Conservation (phyloP, 1,140 invertebrate species). For the Papilio machaon region DNA sequence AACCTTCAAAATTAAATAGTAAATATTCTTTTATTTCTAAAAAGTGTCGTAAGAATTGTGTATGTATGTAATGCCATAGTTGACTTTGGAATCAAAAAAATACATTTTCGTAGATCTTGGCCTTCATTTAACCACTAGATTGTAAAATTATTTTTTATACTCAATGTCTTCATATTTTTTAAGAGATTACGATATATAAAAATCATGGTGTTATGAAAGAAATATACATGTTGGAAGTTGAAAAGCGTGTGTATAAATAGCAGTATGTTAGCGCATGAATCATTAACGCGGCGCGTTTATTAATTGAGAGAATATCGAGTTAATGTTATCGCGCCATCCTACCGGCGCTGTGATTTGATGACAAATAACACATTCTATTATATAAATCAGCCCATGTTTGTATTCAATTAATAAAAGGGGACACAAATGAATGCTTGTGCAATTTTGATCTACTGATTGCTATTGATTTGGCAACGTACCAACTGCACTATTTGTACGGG, state of each 20-base stretch:
- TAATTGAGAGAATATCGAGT: constrained; percentile 38
- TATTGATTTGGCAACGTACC: constrained; percentile 35
- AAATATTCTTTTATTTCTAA: not conserved
- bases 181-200: not conserved
- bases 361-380: constrained; percentile 33
- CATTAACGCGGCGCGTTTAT: constrained; percentile 32
- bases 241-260: constrained; percentile 9
- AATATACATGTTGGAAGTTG: not conserved
- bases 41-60: not conserved
- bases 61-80: too few relatives aligned
- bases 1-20: not conserved
- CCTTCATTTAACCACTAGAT: too few relatives aligned
- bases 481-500: constrained; percentile 31
- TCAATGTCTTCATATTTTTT: too few relatives aligned
- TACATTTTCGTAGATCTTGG: too few relatives aligned
- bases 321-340: constrained; percentile 32
- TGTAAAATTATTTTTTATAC: too few relatives aligned
- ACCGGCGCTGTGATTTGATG: constrained; percentile 32
- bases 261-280: constrained; percentile 29
- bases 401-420: constrained; percentile 37
- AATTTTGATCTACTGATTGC: constrained; percentile 40
- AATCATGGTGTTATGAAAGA: not conserved
- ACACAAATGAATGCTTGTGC: constrained; percentile 37
- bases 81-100: too few relatives aligned
- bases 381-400: constrained; percentile 37